Evolutionary conservation across 1,140 invertebrate species (phyloP), one percentile per base, ranked within the genome.

Genomic region (Dendrolimus punctatus): DNA sequence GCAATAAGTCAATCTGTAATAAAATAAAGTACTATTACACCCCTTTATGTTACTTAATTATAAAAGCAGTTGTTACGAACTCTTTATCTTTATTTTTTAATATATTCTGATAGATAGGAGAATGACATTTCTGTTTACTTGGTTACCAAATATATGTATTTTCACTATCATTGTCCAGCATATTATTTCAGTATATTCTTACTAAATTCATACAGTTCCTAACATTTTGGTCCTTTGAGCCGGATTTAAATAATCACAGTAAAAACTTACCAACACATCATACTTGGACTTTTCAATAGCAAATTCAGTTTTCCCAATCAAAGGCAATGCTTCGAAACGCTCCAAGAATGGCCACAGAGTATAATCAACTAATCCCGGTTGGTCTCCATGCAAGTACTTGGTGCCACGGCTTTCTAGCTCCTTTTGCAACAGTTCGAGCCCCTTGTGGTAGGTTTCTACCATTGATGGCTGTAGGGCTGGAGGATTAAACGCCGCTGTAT

Each of bases 271-370:
- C 71, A 86, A 49, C 47, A 52, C 42, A 45, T 54, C 65, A 71
- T 83, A 86, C 58, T 84, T 86, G 40, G 69, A 53, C 51, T 74
- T 71, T 39, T 82, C 86, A 58, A 90, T 76, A 39, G 87, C 71
- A 83, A 89, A 91, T 40, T 90, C 87, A 46, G 89, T 77, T 37
- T 90, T 90, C 36, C 88, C 87, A 46, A 92, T 62, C 6, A 92
- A 62, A 52, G 87, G 89, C 10, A 92, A 73, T 42, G 91, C 78
- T 65, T 91, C 89, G 40, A 92, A 87, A 54, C 94, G 88, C 73
- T 96, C 95, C 66, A 93, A 92, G 92, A 94, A 96, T n/a, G 95
- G 95, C 94, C 94, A 96, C 51, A 96, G 91, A 89, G 95, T 95
- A 50, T 93, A 93, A 76, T 96, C 95, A 39, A 95, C 84, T 89